phyloP scores from a whole-genome alignment of 2,888 invertebrate genomes.

The Brachyptera putata region DNA sequence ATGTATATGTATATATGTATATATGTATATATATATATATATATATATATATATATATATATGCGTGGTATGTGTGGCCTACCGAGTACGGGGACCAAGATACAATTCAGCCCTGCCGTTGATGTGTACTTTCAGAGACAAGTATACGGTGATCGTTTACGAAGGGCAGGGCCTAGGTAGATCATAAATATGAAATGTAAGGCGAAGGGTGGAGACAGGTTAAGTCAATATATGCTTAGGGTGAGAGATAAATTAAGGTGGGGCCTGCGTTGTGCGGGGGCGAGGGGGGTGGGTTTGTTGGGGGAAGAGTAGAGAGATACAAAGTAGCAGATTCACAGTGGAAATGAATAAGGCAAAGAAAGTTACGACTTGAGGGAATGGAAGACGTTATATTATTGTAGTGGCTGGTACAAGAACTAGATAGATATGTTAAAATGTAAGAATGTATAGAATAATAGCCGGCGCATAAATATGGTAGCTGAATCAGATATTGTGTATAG shows the following conservation, averaged over 20 bases:
- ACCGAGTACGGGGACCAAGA: background rate
- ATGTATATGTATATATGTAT: too few species aligned
- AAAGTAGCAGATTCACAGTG: slow-evolving; percentile 3
- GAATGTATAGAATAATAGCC: background rate
- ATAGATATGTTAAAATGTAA: slow-evolving; percentile 1
- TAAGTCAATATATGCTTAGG: slow-evolving; percentile 20
- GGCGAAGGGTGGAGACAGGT: slow-evolving; percentile 21
- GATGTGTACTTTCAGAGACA: too few species aligned
- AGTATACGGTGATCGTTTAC: background rate
- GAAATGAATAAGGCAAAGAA: slow-evolving; percentile 5
- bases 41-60: too few species aligned
- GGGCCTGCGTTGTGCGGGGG: slow-evolving; percentile 13
- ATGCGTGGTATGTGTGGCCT: background rate
- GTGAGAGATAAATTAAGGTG: slow-evolving; percentile 16
- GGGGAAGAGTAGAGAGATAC: background rate
- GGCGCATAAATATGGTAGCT: background rate
- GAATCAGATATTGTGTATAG: background rate
- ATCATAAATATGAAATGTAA: slow-evolving; percentile 21
- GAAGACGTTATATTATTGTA: slow-evolving; percentile 10
- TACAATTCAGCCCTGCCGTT: too few species aligned
- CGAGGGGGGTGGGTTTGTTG: background rate
- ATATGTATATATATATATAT: too few species aligned
- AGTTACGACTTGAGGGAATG: slow-evolving; percentile 5
- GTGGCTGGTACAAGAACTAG: background rate
- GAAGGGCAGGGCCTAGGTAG: slow-evolving; percentile 6